A percentile compares a stretch with the other conserved stretches of the same genome.
phyloP scores from a whole-genome alignment of 2,113 vertebrate species.

The Sylvilagus bachmani region DNA sequence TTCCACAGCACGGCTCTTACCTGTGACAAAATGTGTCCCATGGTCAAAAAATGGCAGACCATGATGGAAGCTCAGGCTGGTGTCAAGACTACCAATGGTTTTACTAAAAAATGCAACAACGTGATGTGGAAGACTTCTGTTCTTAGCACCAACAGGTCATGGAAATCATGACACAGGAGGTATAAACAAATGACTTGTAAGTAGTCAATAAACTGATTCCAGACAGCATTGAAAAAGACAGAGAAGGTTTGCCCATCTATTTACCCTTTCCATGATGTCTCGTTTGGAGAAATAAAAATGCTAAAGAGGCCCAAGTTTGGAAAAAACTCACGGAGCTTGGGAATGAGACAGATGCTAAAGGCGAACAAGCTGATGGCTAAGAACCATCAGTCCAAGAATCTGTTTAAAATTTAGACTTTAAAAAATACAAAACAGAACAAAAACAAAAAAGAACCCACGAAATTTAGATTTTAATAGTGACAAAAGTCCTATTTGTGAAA shows the following conservation, averaged over 20 bases:
- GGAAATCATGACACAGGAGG: constrained; percentile 99
- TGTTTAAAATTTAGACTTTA: constrained; percentile 89
- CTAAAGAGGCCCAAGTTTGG: constrained; percentile 98
- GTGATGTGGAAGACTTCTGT: constrained; percentile 79
- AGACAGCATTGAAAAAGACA: constrained; percentile 98
- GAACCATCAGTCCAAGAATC: constrained; percentile 99
- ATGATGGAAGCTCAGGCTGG: constrained; percentile 99
- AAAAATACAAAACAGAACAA: no score
- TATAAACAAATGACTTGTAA: constrained; percentile 99
- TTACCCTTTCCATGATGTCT: constrained; percentile 98
- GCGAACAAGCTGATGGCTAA: constrained; percentile 98
- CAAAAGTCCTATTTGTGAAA: constrained; percentile 79
- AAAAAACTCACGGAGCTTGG: constrained; percentile 98
- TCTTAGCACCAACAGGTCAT: constrained; percentile 99
- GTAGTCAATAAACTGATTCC: constrained; percentile 99
- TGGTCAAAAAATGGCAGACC: constrained; percentile 99
- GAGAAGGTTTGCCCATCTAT: constrained; percentile 95
- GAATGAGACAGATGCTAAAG: constrained; percentile 97
- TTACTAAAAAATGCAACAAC: constrained; percentile 98
- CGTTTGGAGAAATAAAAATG: constrained; percentile 99
- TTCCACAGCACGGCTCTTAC: constrained; percentile 99
- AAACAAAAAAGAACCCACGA: constrained; percentile 61
- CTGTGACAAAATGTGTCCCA: constrained; percentile 99
- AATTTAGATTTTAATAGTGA: constrained; percentile 85
- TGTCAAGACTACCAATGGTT: constrained; percentile 97